These are phyloP conservation scores for Leuciscus waleckii DNA, from an alignment of 2,797 vertebrate species.

Conservation along the genomic window DNA sequence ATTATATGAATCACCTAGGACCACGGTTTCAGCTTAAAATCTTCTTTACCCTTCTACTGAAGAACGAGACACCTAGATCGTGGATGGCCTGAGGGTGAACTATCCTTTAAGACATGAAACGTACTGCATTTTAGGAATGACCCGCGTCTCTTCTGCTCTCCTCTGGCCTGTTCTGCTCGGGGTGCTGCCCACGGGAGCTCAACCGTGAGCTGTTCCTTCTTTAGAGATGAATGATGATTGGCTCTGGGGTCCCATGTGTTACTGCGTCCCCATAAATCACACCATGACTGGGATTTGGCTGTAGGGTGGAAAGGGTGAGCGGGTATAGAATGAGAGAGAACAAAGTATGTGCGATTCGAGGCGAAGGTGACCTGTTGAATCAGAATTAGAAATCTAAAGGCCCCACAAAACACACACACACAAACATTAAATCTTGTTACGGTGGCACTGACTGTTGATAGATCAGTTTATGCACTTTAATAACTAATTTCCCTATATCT, in stretches of 20 bases:
- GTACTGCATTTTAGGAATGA: background rate
- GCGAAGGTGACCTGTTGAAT: slow-evolving; percentile 32
- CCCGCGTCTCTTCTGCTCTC: slow-evolving; percentile 9
- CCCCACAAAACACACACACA: background rate
- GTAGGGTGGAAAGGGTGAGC: slow-evolving; percentile 36
- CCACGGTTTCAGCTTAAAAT: too few species aligned
- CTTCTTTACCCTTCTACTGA: too few species aligned
- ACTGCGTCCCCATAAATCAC: slow-evolving; percentile 47
- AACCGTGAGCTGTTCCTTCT: slow-evolving; percentile 41
- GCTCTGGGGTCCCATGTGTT: slow-evolving; percentile 42
- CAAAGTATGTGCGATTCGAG: background rate
- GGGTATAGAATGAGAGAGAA: background rate
- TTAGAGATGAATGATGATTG: slow-evolving; percentile 53
- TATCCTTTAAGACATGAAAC: background rate
- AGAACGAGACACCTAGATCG: too few species aligned
- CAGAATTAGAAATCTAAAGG: background rate
- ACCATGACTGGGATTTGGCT: slow-evolving; percentile 48
- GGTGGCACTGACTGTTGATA: background rate
- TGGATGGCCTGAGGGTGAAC: too few species aligned
- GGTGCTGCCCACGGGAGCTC: slow-evolving; percentile 44
- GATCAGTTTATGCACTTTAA: background rate
- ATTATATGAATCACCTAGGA: background rate
- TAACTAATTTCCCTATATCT: background rate
- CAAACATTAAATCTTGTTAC: background rate
- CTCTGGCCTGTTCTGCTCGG: slow-evolving; percentile 21